Conservation (phyloP, 2,113 vertebrate species). For the Sinosuthora webbiana region DNA sequence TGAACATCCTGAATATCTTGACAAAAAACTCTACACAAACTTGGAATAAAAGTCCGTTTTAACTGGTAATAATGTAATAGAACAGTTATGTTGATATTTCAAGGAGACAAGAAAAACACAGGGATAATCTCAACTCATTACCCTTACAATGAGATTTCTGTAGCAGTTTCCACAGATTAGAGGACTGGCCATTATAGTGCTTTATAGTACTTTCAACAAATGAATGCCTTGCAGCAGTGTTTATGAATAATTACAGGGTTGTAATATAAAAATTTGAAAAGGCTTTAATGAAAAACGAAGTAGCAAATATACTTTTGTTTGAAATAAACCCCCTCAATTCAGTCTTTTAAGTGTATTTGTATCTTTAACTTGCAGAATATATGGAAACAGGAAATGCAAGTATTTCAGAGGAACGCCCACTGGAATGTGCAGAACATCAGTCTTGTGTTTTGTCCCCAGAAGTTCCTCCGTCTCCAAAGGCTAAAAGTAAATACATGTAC, state of each 20-base stretch:
- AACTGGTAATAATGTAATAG: not conserved
- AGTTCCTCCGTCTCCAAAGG: slow-evolving; percentile 84
- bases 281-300: not conserved
- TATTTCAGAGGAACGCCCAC: slow-evolving; percentile 77
- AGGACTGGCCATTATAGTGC: not conserved
- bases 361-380: slow-evolving; percentile 79
- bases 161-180: not conserved
- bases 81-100: not conserved
- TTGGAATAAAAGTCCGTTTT: not conserved
- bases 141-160: not conserved
- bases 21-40: not conserved
- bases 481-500: slow-evolving; percentile 84
- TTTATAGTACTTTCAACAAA: not conserved
- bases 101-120: not conserved
- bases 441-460: slow-evolving; percentile 81
- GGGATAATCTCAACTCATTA: not conserved
- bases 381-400: slow-evolving; percentile 82
- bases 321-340: not conserved
- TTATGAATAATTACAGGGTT: not conserved
- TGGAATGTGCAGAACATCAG: slow-evolving; percentile 81
- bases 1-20: not conserved
- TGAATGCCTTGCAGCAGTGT: not conserved
- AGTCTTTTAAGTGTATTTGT: slow-evolving; percentile 26
- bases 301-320: not conserved
- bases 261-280: not conserved